Percentiles rank a stretch among this genome's conserved stretches.
Conservation (phyloP, 2,888 invertebrate species). For the Deilephila porcellus region DNA sequence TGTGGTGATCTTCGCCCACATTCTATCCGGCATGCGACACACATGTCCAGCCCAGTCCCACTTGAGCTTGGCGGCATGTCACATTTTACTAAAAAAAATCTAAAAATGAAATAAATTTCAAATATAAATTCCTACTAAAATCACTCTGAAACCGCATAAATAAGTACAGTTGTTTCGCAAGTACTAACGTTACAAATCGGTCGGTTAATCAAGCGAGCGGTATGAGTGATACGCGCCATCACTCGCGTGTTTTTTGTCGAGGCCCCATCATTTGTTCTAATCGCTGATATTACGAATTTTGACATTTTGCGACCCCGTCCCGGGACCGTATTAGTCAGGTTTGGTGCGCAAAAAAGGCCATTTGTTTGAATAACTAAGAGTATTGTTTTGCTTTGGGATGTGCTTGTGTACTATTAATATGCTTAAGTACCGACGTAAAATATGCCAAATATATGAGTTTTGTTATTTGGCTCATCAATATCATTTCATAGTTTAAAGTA, state of each 20-base stretch:
- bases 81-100: no score
- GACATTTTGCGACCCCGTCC: conserved; percentile 44
- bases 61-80: no score
- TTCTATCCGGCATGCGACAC: no score
- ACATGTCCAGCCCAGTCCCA: no score
- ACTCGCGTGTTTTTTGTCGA: conserved; percentile 39
- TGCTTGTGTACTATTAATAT: background rate
- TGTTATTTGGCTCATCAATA: background rate
- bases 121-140: background rate
- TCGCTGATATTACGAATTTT: conserved; percentile 60
- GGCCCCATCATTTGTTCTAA: conserved; percentile 51
- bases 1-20: no score
- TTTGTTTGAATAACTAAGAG: conserved; percentile 2
- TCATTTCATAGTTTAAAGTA: no score
- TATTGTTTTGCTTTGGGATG: background rate
- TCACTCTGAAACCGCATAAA: background rate
- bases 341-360: conserved; percentile 16
- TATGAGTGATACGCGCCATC: conserved; percentile 67
- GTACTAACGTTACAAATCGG: conserved; percentile 19
- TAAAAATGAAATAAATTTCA: no score
- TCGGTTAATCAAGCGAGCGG: conserved; percentile 63
- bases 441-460: background rate
- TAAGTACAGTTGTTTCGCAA: background rate
- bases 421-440: no score
- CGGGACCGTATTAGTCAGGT: conserved; percentile 19